Percentiles rank a stretch among this genome's conserved stretches.
Evolutionary conservation across 2,888 invertebrate species (phyloP).

Genomic region (Hanleya hanleyi): DNA sequence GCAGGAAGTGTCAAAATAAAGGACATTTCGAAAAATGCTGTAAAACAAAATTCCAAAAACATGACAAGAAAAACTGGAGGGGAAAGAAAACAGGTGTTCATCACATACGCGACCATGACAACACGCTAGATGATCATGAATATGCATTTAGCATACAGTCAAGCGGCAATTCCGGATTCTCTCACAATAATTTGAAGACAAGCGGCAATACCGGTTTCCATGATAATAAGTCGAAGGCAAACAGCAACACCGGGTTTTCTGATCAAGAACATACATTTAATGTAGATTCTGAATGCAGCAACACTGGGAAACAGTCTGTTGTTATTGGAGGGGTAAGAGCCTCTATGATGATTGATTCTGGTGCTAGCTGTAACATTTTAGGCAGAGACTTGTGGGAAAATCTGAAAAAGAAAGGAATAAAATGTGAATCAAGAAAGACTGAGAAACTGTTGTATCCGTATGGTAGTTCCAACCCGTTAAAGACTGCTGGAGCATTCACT

Average conservation of each 20-base stretch:
- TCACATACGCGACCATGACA: not conserved
- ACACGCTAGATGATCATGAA: too few relatives aligned
- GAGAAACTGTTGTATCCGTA: constrained; percentile 25
- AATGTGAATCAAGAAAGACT: constrained; percentile 21
- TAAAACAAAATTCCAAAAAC: constrained; percentile 4
- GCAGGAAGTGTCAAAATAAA: constrained; percentile 8
- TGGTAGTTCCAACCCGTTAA: constrained; percentile 14
- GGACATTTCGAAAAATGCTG: constrained; percentile 19
- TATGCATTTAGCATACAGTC: too few relatives aligned
- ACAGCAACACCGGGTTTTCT: too few relatives aligned
- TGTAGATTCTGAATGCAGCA: not conserved
- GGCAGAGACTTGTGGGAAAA: constrained; percentile 19
- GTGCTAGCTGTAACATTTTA: constrained; percentile 26
- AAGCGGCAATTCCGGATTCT: too few relatives aligned
- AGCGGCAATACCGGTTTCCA: too few relatives aligned
- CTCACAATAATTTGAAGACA: too few relatives aligned
- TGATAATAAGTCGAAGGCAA: too few relatives aligned
- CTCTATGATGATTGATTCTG: constrained; percentile 29
- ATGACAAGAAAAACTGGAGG: not conserved
- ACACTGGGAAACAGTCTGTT: not conserved
- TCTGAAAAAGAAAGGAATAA: constrained; percentile 19
- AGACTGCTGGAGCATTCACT: constrained; percentile 15
- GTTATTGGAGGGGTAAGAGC: constrained; percentile 10
- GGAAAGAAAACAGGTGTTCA: not conserved
- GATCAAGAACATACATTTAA: too few relatives aligned